Percentiles rank a stretch among this genome's conserved stretches.
phyloP scores from a whole-genome alignment of 2,113 vertebrate genomes.

The Sakesphorus luctuosus region DNA sequence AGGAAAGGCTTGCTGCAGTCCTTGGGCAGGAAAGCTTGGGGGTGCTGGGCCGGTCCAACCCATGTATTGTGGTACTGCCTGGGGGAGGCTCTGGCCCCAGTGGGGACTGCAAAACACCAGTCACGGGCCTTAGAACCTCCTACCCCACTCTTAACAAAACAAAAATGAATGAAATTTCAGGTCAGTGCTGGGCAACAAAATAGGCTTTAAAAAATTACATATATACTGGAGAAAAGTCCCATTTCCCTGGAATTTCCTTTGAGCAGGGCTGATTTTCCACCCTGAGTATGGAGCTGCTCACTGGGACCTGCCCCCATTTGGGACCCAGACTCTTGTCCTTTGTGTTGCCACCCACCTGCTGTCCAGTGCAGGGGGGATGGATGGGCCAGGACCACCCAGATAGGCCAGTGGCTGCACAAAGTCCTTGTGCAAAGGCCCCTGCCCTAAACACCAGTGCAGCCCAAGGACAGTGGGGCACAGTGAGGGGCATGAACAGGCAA shows the following conservation, averaged over 20 bases:
- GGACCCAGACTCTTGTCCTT: not conserved
- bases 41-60: not conserved
- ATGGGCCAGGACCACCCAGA: not conserved
- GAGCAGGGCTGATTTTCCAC: not conserved
- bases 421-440: not conserved
- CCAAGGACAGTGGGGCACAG: accelerated
- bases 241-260: not conserved
- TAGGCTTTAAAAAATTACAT: not conserved
- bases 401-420: accelerated
- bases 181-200: not conserved
- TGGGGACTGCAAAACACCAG: not conserved
- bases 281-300: not conserved
- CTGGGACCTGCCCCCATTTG: not conserved
- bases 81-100: not conserved
- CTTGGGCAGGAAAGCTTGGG: not conserved
- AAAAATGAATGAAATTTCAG: not conserved
- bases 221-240: not conserved
- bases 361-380: not conserved
- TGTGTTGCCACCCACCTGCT: not conserved
- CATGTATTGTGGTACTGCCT: not conserved
- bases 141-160: not conserved
- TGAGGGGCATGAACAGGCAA: accelerated
- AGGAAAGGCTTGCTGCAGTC: not conserved
- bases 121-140: not conserved
- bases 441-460: not conserved